phyloP scores from a whole-genome alignment of 30 jellyfish, hydroid and myxozoan genomes.

The Hydractinia echinata region DNA sequence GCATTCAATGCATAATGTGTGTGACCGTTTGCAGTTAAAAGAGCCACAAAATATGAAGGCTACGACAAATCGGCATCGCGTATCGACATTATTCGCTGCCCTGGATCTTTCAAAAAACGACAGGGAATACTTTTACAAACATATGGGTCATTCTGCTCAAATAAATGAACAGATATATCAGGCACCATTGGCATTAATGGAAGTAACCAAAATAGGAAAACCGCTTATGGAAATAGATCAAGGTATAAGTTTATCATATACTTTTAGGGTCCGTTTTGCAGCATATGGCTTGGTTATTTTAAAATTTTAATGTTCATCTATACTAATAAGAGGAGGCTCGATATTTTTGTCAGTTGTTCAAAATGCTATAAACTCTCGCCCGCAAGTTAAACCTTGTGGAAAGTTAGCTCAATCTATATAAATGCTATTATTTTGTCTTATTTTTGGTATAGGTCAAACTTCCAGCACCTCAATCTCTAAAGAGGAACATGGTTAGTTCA shows the following conservation, averaged over 20 bases:
- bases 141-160: constrained; percentile 28
- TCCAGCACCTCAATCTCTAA: too few relatives aligned
- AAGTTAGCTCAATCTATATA: too few relatives aligned
- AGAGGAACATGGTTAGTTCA: too few relatives aligned
- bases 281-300: too few relatives aligned
- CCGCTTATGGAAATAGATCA: constrained; percentile 5
- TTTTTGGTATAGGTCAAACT: too few relatives aligned
- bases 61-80: constrained; percentile 28
- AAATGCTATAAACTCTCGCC: too few relatives aligned
- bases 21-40: constrained; percentile 4
- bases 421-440: too few relatives aligned
- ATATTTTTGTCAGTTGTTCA: too few relatives aligned
- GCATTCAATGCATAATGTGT: constrained; percentile 30
- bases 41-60: constrained; percentile 29
- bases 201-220: background rate
- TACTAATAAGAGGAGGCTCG: too few relatives aligned
- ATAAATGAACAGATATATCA: constrained; percentile 21
- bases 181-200: constrained; percentile 8
- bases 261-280: too few relatives aligned
- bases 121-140: constrained; percentile 17
- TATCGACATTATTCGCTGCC: constrained; percentile 13
- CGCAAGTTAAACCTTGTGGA: too few relatives aligned
- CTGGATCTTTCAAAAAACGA: constrained; percentile 16
- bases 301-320: too few relatives aligned
- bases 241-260: background rate